Evolutionary conservation across 2,113 vertebrate species (phyloP), one percentile per base, ranked within the genome.

Genomic region (Antechinus flavipes): DNA sequence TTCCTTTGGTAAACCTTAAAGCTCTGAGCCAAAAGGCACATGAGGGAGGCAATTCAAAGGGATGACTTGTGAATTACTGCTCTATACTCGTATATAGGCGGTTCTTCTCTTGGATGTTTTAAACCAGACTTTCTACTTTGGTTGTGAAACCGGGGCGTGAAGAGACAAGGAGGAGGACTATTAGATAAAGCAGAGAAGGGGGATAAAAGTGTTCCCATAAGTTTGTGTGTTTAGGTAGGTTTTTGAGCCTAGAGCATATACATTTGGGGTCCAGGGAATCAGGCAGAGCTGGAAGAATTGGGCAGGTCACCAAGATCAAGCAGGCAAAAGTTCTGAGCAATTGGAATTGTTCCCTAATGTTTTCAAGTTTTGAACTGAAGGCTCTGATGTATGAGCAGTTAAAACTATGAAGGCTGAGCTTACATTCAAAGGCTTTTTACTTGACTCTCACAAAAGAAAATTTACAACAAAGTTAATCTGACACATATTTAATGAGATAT

Each of bases 61-160:
- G 91, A 16, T 46, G 46, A 42, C 68, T 84, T 0, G 0, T 0
- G 25, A 16, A 30, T 52, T 26, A 56, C 24, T 90, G 35, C 11
- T 19, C 0, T 0, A 50, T 89, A 52, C 47, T 53, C 58, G 61
- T 35, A 4, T 30, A n/a, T 14, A 8, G 0, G 6, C 42, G 54
- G 14, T 19, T 8, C 0, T 42, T 42, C 68, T 42, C 68, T 42
- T 84, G 68, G 35, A 84, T 84, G n/a, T 23, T 84, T 42, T 84
- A 84, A 84, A 23, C 35, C 68, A 42, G 42, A 35, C 6, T 42
- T 42, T 84, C 35, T 84, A 42, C 68, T 2, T n/a, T 84, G 19
- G 68, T 84, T 84, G 19, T 42, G n/a, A 84, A 84, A 84, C 16
- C 16, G 22, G 68, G 68, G 30, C 30, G 16, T 35, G 61, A 30